Percentiles rank a stretch among this genome's conserved stretches.
Conservation (phyloP, 2,113 vertebrate species). For the Xiphophorus hellerii region DNA sequence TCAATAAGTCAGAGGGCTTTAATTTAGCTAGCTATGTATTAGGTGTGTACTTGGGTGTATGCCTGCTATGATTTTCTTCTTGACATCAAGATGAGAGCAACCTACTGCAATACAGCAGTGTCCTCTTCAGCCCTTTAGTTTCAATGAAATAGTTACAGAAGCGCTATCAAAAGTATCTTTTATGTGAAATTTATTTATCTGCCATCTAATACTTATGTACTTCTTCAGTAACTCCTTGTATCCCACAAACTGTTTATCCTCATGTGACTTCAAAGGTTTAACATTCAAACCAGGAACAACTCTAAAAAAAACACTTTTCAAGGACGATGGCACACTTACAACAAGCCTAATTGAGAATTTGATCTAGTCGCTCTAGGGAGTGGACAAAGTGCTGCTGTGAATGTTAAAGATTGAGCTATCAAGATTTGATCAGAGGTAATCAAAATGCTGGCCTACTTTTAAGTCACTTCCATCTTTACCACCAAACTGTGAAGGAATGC, state of each 20-base stretch:
- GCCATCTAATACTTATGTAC: slow-evolving; percentile 10
- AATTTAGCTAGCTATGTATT: slow-evolving; percentile 66
- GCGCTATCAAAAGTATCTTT: neutral
- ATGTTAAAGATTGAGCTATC: slow-evolving; percentile 73
- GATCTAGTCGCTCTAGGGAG: slow-evolving; percentile 68
- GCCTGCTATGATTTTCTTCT: slow-evolving; percentile 44
- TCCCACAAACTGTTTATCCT: slow-evolving; percentile 50
- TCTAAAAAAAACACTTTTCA: slow-evolving; percentile 47
- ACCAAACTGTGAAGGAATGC: slow-evolving; percentile 3
- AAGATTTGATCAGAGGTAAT: slow-evolving; percentile 68
- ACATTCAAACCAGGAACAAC: slow-evolving; percentile 63
- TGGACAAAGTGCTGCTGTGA: slow-evolving; percentile 60
- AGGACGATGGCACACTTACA: slow-evolving; percentile 70
- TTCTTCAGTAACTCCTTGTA: slow-evolving; percentile 3
- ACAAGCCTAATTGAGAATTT: slow-evolving; percentile 77
- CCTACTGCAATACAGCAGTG: neutral
- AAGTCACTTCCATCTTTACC: slow-evolving; percentile 52
- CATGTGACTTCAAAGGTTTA: slow-evolving; percentile 58
- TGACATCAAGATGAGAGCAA: slow-evolving; percentile 49
- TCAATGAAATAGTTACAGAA: neutral
- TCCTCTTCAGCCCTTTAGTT: neutral
- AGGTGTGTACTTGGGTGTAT: slow-evolving; percentile 21
- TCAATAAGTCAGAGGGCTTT: slow-evolving; percentile 68
- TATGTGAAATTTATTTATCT: slow-evolving; percentile 3
- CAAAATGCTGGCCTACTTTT: slow-evolving; percentile 67